A percentile compares a stretch with the other conserved stretches of the same genome.
These are phyloP conservation scores for Spilosoma lubricipeda DNA, from an alignment of 2,888 invertebrate genomes.

Conservation along the genomic window DNA sequence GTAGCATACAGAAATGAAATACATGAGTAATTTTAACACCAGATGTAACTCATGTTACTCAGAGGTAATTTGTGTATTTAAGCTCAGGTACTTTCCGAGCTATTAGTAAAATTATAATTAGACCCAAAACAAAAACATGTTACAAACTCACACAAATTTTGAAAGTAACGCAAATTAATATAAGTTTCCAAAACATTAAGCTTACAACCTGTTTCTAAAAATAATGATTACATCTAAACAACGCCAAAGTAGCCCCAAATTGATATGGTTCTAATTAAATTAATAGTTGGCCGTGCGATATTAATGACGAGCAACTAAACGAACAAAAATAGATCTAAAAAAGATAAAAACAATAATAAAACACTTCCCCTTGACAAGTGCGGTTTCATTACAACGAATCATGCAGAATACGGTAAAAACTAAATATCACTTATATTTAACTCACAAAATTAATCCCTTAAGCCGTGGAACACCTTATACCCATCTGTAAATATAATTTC, in stretches of 20 bases:
- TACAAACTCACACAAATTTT: background rate
- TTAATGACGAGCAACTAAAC: constrained; percentile 81
- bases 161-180: constrained; percentile 17
- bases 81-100: background rate
- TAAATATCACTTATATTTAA: background rate
- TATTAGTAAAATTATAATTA: background rate
- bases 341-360: constrained; percentile 84
- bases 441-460: background rate
- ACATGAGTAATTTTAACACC: too few species aligned
- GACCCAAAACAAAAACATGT: background rate
- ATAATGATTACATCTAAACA: constrained; percentile 74
- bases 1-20: too few species aligned
- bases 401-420: background rate
- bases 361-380: constrained; percentile 73
- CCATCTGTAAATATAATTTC: too few species aligned
- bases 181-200: constrained; percentile 53
- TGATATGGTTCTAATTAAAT: constrained; percentile 83
- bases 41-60: too few species aligned
- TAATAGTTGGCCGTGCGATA: constrained; percentile 82
- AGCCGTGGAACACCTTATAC: too few species aligned
- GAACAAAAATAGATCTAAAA: constrained; percentile 73
- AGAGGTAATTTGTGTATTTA: background rate
- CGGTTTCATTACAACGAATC: constrained; percentile 56
- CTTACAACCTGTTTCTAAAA: constrained; percentile 61
- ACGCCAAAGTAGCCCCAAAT: constrained; percentile 63